Conservation (phyloP, 2,888 invertebrate species). For the Morpho achilles region DNA sequence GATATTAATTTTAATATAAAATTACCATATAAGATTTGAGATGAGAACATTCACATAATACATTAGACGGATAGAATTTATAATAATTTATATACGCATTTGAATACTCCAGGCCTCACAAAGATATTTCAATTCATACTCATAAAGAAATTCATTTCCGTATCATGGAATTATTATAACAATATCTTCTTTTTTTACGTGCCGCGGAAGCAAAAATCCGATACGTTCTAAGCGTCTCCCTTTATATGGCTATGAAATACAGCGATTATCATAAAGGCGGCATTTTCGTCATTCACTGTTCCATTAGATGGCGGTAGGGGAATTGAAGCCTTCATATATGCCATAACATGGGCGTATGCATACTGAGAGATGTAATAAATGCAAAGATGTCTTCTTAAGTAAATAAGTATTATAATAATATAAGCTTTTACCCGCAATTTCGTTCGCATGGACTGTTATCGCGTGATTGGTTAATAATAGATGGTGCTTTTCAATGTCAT, state of each 20-base stretch:
- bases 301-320: conserved; percentile 27
- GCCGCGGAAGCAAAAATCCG: conserved; percentile 10
- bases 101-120: background rate
- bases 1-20: too few species aligned
- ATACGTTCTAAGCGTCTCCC: conserved; percentile 26
- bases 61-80: too few species aligned
- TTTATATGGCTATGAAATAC: conserved; percentile 62
- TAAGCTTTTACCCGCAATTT: too few species aligned
- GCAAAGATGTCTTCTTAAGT: too few species aligned
- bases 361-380: conserved; percentile 2
- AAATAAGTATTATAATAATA: too few species aligned
- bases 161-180: conserved; percentile 2
- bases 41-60: too few species aligned
- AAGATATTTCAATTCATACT: conserved; percentile 10
- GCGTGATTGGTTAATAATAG: too few species aligned
- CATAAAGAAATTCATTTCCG: background rate
- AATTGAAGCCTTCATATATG: conserved; percentile 15
- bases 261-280: conserved; percentile 66
- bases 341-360: conserved; percentile 8
- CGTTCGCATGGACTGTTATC: too few species aligned
- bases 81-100: too few species aligned
- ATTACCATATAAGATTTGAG: too few species aligned
- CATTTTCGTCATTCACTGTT: conserved; percentile 59
- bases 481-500: too few species aligned
- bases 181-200: background rate